Base-by-base conservation (phyloP, 2,113 vertebrate species). In the Tragelaphus buxtoni region DNA sequence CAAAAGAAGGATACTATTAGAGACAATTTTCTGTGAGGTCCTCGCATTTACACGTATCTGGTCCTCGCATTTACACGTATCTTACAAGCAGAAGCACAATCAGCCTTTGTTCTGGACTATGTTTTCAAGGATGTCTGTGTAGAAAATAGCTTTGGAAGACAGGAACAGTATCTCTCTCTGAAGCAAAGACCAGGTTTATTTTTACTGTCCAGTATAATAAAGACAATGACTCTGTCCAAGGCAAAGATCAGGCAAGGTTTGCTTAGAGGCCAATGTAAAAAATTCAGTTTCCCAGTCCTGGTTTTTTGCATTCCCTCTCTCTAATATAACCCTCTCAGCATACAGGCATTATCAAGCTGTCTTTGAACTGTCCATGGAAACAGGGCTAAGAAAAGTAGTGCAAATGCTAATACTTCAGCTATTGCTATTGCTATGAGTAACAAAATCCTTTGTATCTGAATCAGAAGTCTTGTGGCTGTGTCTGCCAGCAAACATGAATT, bases 151-250 rank as follows among this genome's bases (percentile, higher is more conserved):
- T 14, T 86, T 60, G 32, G 10, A 61, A 96, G 7, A 80, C 3
- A 91, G 26, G 61, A 92, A 90, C 12, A 24, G 1, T 26, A 32
- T 45, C 16, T 32, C 7, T 82, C 94, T 89, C 49, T 82, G 18
- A 32, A 95, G 18, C 51, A 87, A 97, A 93, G 53, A 42, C 5
- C 26, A 94, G 24, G 11, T 89, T 86, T 95, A 5, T 79, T 96
- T 74, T 96, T 63, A 91, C 60, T 60, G 28, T 90, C 26, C 39
- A 82, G 3, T 74, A 49, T 60, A 60, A 91, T 88, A 79, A 91
- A 94, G 53, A 82, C 13, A 61, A 95, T 17, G 8, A 35, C 81
- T 90, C 12, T 55, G 32, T 74, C 30, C 60, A 96, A 87, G 1
- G 42, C 92, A 94, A 93, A 91, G 58, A 7, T 83, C 87, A 95